Base-by-base conservation (phyloP, 23 tunicate species). In the Ascidia mentula region DNA sequence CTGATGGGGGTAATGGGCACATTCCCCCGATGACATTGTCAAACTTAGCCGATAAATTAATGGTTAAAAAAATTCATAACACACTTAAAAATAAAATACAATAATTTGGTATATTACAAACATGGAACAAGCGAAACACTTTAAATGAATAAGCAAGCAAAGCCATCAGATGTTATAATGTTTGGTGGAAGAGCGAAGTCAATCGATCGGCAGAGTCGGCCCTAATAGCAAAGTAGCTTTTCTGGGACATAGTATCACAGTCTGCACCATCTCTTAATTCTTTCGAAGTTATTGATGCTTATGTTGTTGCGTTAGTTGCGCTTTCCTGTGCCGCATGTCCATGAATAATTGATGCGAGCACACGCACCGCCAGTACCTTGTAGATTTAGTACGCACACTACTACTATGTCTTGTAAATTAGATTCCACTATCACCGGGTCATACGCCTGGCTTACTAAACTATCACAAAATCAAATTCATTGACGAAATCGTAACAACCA, bases 271-370 rank as follows among this genome's bases (percentile, higher is more conserved):
- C n/a, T 26, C 65, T 53, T 53, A 53, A 53, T 53, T 28, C 24
- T 53, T 53, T 53, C 2, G 65, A 28, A 26, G 65, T 28, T 53
- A 53, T 53, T 53, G 24, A 53, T 53, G 65, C 65, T 53, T 53
- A 28, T 53, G 65, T 53, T 53, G 65, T 53, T 20, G 65, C 24
- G 28, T 20, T 26, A 53, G 65, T 53, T 53, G 65, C 24, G 65
- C 65, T 53, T 53, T 53, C 24, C 65, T 53, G 24, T 28, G 65
- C 65, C 65, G 13, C 7, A 53, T 53, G 24, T 20, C 65, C 22
- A 53, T 53, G 65, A 53, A 53, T 53, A 53, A 53, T 53, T 53
- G 65, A 53, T 53, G 53, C n/a, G 24, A 53, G 65, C 24, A 53
- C 7, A 28, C 65, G 65, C 7, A 28, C 65, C 65, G 65, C 65